A percentile compares a stretch with the other conserved stretches of the same genome.
Evolutionary conservation across 2,113 vertebrate genomes (phyloP).

Genomic region (Perca flavescens): DNA sequence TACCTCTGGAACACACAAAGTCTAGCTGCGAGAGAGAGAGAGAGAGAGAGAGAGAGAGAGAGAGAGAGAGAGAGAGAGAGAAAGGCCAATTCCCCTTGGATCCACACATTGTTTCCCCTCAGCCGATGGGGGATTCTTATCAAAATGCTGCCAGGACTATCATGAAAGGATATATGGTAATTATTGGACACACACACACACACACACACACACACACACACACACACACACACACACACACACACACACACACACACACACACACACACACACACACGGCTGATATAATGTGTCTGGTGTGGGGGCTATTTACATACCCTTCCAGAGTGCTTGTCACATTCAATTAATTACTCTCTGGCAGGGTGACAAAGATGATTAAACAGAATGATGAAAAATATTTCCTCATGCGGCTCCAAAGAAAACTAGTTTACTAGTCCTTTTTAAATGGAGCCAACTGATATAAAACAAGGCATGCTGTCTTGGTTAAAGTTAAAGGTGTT

Average conservation of each 20-base stretch:
- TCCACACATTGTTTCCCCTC: conserved; percentile 66
- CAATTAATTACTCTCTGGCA: conserved; percentile 78
- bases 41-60: neutral
- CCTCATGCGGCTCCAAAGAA: conserved; percentile 44
- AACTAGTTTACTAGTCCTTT: conserved; percentile 29
- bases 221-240: conserved; percentile 6
- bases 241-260: conserved; percentile 30
- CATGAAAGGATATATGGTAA: conserved; percentile 83
- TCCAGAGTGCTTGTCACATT: conserved; percentile 78
- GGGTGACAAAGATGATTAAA: conserved; percentile 80
- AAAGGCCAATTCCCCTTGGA: conserved; percentile 53
- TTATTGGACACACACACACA: conserved; percentile 65
- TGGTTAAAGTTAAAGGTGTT: conserved; percentile 9
- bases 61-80: conserved; percentile 19
- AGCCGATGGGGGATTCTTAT: conserved; percentile 72
- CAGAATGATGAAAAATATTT: conserved; percentile 64
- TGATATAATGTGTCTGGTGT: conserved; percentile 73
- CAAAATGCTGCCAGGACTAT: conserved; percentile 70
- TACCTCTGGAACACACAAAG: conserved; percentile 42
- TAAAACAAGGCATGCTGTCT: conserved; percentile 22
- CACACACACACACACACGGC: conserved; percentile 16
- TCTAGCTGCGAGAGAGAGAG: conserved; percentile 17
- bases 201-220: conserved; percentile 20
- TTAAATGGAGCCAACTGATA: conserved; percentile 35
- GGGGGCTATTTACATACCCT: conserved; percentile 78